Base-by-base conservation (phyloP, 2,113 vertebrate species). In the Axis porcinus region DNA sequence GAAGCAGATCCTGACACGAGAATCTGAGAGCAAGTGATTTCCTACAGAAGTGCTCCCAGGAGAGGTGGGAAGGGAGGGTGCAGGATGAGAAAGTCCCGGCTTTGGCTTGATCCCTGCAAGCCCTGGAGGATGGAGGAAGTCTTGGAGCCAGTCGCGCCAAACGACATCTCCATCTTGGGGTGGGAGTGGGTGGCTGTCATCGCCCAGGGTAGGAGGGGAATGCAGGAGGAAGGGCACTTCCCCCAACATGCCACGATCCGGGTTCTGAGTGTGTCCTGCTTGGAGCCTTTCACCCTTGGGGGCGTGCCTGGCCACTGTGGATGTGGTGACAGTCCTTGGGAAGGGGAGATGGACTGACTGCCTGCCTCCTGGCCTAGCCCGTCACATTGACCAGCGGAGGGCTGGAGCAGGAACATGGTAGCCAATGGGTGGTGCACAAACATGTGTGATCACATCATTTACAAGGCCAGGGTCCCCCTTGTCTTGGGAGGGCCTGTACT, bases 1-100 rank as follows among this genome's bases (percentile, higher is more conserved):
- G 76, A 88, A 93, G 55, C 58, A 62, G 47, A 70, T 4, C 1
- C 21, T 60, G 21, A 60, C 54, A 21, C 21, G n/a, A 52, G 62
- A 88, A 91, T 76, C 33, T 40, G 58, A 93, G 89, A 88, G 30
- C 58, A 76, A 74, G 27, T 47, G 50, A n/a, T 78, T 79, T 96
- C 62, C 15, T 28, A n/a, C 40, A 25, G 74, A 70, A 93, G 14
- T 13, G 30, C 19, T 97, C 60, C 30, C 40, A 27, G 70, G 60
- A 86, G 27, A 58, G 54, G 33, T 55, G 9, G 19, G 11, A 36
- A 92, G 45, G 25, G 27, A 81, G 19, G 11, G 64, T 67, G 54
- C 25, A 86, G n/a, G 40, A 54, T 7, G n/a, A 21, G 52, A 50
- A 86, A 89, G 30, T 4, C 9, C 4, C 5, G 85, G 76, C 10